Base-by-base conservation (phyloP, 2,888 invertebrate species). In the Trisateles emortualis region DNA sequence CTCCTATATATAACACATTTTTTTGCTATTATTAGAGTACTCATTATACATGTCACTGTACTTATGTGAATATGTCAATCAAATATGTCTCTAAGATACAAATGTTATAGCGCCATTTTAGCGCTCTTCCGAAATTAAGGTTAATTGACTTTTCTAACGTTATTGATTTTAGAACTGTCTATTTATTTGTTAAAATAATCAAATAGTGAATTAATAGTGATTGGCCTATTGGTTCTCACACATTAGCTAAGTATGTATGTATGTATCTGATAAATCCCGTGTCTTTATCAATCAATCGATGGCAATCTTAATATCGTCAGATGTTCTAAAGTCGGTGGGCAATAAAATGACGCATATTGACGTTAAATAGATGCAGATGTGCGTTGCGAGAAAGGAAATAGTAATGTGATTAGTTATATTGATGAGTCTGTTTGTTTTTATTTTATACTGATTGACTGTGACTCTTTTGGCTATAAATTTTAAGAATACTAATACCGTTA, bases 121-220 rank as follows among this genome's bases (percentile, higher is more conserved):
- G 72, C 64, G 57, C 60, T 65, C 53, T 59, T 69, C 64, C 64
- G 60, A 61, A 78, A 85, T 86, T 81, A 81, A 83, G 87, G 87
- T 83, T 86, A 86, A 88, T 86, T 85, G 80, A 79, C 72, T 72
- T 81, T 76, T 78, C 74, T 76, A 68, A 59, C 62, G 64, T 70
- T 83, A 84, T 85, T 83, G 83, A 82, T 83, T 80, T 76, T 74
- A 59, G 68, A 68, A 75, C 76, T 55, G 57, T 61, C 47, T 54
- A 70, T 83, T 79, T 81, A 74, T 81, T 81, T 75, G 64, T 67
- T 69, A 62, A 72, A 70, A 71, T 70, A 68, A 62, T 63, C 46
- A 61, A 72, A 73, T 68, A 48, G 58, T 49, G 46, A 74, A 73
- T 73, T 68, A 74, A 67, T 58, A 58, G 51, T 33, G 44, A 45